Percentiles rank a stretch among this genome's conserved stretches.
phyloP scores from a whole-genome alignment of 2,797 vertebrate genomes.

The Saxicola maurus region DNA sequence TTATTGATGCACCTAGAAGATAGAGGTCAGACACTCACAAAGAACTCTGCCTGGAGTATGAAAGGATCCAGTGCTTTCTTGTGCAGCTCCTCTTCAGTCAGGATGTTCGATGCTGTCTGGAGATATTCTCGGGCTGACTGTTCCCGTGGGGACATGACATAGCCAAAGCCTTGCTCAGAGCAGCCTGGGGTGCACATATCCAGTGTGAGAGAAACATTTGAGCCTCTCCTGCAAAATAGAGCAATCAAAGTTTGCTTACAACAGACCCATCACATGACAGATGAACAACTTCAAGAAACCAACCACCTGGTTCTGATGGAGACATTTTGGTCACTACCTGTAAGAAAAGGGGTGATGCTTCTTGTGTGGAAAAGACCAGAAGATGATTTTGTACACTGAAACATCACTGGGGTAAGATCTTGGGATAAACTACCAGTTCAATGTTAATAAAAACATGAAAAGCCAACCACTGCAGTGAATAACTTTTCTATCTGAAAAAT shows the following conservation, averaged over 20 bases:
- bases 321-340: not conserved
- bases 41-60: conserved; percentile 92
- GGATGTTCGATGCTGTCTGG: conserved; percentile 83
- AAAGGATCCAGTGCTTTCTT: conserved; percentile 90
- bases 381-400: not conserved
- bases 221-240: conserved; percentile 85
- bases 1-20: not conserved
- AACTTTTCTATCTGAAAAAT: not conserved
- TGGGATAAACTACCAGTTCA: not conserved
- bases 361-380: not conserved
- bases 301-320: not conserved
- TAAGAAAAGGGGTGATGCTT: not conserved
- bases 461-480: not conserved
- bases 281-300: not conserved
- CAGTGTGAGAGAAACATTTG: conserved; percentile 95
- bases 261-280: not conserved
- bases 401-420: not conserved
- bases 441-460: not conserved
- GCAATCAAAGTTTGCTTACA: not conserved
- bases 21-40: conserved; percentile 77
- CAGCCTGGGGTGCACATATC: conserved; percentile 97
- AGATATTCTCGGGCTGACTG: conserved; percentile 91
- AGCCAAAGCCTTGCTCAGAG: conserved; percentile 89
- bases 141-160: conserved; percentile 90
- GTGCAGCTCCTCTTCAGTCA: conserved; percentile 87